Evolutionary conservation across 1,140 invertebrate species (phyloP).

Genomic region (Philotrypesis tridentata): DNA sequence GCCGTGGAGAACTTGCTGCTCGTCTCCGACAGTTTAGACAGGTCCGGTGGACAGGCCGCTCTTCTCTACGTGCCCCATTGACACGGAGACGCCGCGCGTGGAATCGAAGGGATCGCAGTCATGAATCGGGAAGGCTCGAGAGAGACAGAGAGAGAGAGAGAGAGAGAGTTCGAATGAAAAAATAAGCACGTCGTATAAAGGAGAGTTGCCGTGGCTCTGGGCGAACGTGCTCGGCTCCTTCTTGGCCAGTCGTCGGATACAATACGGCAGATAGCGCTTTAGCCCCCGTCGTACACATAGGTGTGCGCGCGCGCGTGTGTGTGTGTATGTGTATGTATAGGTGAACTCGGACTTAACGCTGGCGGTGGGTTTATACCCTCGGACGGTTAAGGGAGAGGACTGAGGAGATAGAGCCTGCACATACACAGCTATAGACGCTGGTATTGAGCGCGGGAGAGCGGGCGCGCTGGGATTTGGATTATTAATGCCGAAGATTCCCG

Average conservation of each 20-base stretch:
- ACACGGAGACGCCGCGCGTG: no score
- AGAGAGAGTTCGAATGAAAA: background rate
- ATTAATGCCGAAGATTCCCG: conserved; percentile 49
- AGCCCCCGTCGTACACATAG: background rate
- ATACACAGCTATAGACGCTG: conserved; percentile 25
- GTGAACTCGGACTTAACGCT: background rate
- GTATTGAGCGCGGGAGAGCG: conserved; percentile 1
- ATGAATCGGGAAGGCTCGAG: background rate
- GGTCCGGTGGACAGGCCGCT: no score
- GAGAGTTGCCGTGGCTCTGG: no score
- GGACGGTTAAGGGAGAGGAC: conserved; percentile 28
- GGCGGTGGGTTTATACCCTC: conserved; percentile 17
- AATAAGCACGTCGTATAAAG: no score
- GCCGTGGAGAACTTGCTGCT: background rate
- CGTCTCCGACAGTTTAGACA: background rate
- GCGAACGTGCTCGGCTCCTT: background rate
- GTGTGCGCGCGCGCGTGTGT: no score
- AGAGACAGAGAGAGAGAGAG: no score
- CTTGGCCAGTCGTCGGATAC: background rate
- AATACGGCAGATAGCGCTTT: background rate
- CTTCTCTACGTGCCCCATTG: no score
- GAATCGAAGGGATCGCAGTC: no score
- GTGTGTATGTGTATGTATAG: background rate
- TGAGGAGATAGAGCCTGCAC: conserved; percentile 3
- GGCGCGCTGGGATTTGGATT: conserved; percentile 51